Conservation (phyloP, 2,113 vertebrate genomes). For the Myrmecophaga tridactyla region DNA sequence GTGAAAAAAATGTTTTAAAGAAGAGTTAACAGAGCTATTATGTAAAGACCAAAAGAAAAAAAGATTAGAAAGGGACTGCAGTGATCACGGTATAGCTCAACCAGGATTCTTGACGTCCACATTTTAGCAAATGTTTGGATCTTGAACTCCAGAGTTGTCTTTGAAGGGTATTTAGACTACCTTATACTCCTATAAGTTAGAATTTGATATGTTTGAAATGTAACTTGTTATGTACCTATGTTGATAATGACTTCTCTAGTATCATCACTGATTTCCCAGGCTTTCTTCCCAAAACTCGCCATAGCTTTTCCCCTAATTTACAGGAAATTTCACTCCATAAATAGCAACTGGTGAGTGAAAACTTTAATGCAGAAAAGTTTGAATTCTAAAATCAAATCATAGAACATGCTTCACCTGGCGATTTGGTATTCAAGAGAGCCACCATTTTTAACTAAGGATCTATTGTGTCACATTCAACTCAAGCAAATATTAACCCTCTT, state of each 20-base stretch:
- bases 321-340: neutral
- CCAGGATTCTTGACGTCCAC: neutral
- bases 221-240: neutral
- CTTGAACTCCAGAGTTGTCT: neutral
- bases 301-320: neutral
- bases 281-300: neutral
- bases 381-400: slow-evolving; percentile 29
- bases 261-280: neutral
- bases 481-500: neutral
- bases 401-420: neutral
- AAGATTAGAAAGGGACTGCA: neutral
- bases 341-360: neutral
- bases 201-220: neutral
- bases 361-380: neutral
- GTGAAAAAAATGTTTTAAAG: too few relatives aligned
- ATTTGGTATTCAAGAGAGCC: neutral
- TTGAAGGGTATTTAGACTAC: neutral
- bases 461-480: neutral
- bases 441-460: neutral
- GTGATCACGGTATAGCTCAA: neutral
- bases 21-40: too few relatives aligned
- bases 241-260: neutral
- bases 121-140: neutral
- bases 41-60: too few relatives aligned
- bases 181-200: neutral